Evolutionary conservation across 2,888 invertebrate species (phyloP), one percentile per base, ranked within the genome.

Genomic region (Lycocerus yunnanus): DNA sequence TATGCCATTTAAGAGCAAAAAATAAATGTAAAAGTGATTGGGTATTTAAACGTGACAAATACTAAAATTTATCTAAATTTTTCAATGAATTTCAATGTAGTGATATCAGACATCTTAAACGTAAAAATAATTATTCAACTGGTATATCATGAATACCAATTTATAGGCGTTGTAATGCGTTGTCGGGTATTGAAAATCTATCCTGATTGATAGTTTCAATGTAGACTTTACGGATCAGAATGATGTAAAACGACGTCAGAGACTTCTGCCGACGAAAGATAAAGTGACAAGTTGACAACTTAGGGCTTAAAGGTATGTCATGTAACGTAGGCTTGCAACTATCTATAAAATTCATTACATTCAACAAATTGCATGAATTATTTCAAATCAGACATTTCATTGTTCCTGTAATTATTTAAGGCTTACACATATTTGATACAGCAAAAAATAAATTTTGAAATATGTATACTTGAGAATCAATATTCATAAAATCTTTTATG

Each of bases 161-260:
- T 75, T 75, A 75, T 75, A 69, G 72, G 72, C 75, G 68, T 75
- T 75, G 72, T 73, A 75, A 72, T 75, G 69, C 75, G 69, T 69
- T 72, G 72, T 75, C 75, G 72, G 69, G 72, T 73, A 75, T 75
- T 73, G 75, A 75, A 73, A 72, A 75, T 70, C 75, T 69, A 73
- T 75, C 75, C 72, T 75, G 75, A 75, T 75, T 75, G 75, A 75
- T 75, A 75, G 72, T 69, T 69, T 73, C 70, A 75, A 72, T 75
- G 72, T 70, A 73, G 72, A 72, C 72, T 75, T 69, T 73, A 69
- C 72, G 75, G 75, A 75, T 75, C 72, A 73, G 72, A 72, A 73
- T 72, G 75, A 72, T 72, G 75, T 75, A 75, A 75, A 75, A 75
- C 75, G 75, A 69, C 68, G 66, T 59, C 68, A 69, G 71, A 69